Base-by-base conservation (phyloP, 2,797 vertebrate genomes). In the Aplochiton taeniatus region DNA sequence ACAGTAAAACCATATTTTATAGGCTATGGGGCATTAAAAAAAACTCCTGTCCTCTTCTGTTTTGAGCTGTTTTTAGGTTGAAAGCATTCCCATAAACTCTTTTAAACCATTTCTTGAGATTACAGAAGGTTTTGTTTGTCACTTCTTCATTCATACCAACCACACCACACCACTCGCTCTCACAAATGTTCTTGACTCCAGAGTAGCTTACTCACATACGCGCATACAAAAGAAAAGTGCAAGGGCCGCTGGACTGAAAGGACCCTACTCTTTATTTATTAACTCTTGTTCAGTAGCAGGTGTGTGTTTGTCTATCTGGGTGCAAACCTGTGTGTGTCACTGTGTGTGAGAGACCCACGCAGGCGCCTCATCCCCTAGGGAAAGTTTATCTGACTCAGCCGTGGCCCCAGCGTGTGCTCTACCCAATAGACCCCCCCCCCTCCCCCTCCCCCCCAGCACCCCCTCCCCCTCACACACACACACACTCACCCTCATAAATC, bases 401-500 rank as follows among this genome's bases (percentile, higher is more conserved):
- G 73, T 70, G 73, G 16, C 70, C 61, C 63, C 58, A 57, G 52
- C 11, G 31, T 68, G 70, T 55, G 61, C 51, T 50, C 51, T 47
- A 60, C 10, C 31, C 58, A 58, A 18, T 13, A 20, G 55, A n/a
- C 42, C 61, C 61, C 13, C 13, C 8, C 50, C 54, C 57, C 45
- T 49, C n/a, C 55, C 63, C 47, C 18, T n/a, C 63, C 46, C 51
- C 54, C 51, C 52, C 65, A 68, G 19, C 59, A 53, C 20, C 48
- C 58, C 48, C 51, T 48, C 17, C 13, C 14, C 18, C 47, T 47
- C 44, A 57, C 52, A 54, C 50, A 68, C 68, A 68, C 82, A 72
- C 68, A 60, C 82, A 85, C 77, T 76, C 79, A 77, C 70, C 66
- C 77, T 82, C 86, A 88, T 89, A 90, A 89, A 90, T 87, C 81